Conservation (phyloP, 1,140 invertebrate genomes). For the Drosophila triauraria region DNA sequence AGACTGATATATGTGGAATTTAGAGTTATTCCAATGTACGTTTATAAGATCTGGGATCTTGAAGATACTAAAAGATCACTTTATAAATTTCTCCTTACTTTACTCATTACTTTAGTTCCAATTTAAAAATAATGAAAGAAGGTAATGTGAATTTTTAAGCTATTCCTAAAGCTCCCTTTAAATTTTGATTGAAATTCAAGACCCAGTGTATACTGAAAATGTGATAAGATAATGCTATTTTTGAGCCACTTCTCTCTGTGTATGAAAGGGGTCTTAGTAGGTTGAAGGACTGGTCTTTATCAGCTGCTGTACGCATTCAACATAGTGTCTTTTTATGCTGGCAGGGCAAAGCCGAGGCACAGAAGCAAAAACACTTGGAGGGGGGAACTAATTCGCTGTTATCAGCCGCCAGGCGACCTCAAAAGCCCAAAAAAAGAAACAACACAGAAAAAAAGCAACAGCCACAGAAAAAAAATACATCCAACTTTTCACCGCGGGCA, state of each 20-base stretch:
- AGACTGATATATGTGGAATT: too few relatives aligned
- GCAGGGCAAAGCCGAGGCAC: conserved; percentile 16
- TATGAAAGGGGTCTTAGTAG: conserved; percentile 24
- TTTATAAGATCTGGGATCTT: too few relatives aligned
- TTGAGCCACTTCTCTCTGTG: conserved; percentile 8
- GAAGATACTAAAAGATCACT: too few relatives aligned
- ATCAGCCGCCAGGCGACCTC: conserved; percentile 68
- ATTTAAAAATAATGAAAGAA: not conserved
- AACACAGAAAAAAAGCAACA: conserved; percentile 35
- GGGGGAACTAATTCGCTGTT: conserved; percentile 44
- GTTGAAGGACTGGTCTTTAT: conserved; percentile 29
- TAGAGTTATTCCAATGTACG: too few relatives aligned
- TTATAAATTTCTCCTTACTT: too few relatives aligned
- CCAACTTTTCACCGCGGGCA: conserved; percentile 65
- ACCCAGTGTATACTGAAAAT: not conserved
- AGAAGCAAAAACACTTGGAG: conserved; percentile 34
- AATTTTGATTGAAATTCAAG: conserved; percentile 1
- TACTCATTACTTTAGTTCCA: too few relatives aligned
- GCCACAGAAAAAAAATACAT: conserved; percentile 17
- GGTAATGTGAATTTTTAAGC: not conserved
- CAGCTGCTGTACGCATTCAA: conserved; percentile 21
- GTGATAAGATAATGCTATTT: conserved; percentile 25
- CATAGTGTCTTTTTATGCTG: conserved; percentile 49
- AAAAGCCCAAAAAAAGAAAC: conserved; percentile 65
- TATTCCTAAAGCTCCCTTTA: conserved; percentile 1